Percentiles rank a stretch among this genome's conserved stretches.
These are phyloP conservation scores for Apocheima hispidaria DNA, from an alignment of 2,888 invertebrate genomes.

Conservation along the genomic window DNA sequence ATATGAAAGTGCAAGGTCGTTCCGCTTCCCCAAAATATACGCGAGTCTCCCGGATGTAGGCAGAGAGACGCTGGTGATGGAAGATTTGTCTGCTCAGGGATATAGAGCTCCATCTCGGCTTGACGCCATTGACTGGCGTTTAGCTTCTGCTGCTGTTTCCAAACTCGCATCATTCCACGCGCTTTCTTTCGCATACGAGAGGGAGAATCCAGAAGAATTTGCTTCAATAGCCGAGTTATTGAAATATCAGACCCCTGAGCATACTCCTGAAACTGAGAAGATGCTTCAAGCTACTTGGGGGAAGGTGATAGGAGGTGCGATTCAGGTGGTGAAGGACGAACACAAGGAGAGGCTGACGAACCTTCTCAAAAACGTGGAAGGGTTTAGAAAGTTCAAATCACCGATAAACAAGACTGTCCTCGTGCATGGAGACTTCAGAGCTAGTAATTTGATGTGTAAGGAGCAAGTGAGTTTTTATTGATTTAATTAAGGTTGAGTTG, in stretches of 20 bases:
- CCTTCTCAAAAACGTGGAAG: constrained; percentile 36
- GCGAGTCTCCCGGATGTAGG: constrained; percentile 44
- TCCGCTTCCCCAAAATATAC: constrained; percentile 56
- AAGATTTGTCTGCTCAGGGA: constrained; percentile 59
- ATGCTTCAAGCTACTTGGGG: constrained; percentile 34
- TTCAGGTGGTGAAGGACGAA: constrained; percentile 50
- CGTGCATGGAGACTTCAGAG: constrained; percentile 63
- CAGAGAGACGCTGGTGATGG: constrained; percentile 62
- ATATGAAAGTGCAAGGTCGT: constrained; percentile 46
- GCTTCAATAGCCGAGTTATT: constrained; percentile 39
- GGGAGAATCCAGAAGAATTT: constrained; percentile 59
- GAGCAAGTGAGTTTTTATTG: constrained; percentile 39
- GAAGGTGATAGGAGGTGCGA: constrained; percentile 43
- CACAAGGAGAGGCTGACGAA: constrained; percentile 47
- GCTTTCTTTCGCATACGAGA: constrained; percentile 64
- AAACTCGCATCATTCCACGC: constrained; percentile 68
- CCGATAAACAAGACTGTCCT: constrained; percentile 55
- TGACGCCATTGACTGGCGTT: constrained; percentile 60
- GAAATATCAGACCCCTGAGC: constrained; percentile 14
- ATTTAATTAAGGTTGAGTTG: not conserved
- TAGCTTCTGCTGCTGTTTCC: constrained; percentile 55
- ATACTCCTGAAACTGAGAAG: constrained; percentile 15
- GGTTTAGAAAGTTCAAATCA: constrained; percentile 45
- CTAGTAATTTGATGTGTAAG: constrained; percentile 57
- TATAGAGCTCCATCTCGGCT: constrained; percentile 48